Evolutionary conservation across 2,797 vertebrate genomes (phyloP).

Genomic region (Sebastes flavidus): DNA sequence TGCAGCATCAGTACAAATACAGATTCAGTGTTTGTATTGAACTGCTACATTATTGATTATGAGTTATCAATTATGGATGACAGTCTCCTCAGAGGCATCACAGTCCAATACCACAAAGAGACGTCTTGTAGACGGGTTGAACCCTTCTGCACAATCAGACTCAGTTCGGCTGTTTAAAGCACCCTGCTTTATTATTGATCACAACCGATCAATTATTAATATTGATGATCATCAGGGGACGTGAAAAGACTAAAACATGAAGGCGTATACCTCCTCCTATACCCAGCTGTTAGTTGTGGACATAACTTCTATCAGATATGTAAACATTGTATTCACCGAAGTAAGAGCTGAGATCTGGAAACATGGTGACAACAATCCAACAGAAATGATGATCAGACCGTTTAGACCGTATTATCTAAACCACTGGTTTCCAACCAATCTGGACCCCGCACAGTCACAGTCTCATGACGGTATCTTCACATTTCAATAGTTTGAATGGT

Average conservation of each 20-base stretch:
- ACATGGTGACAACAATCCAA: not conserved
- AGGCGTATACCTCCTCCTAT: slow-evolving; percentile 1
- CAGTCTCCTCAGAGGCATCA: slow-evolving; percentile 61
- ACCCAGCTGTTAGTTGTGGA: not conserved
- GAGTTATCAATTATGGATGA: slow-evolving; percentile 75
- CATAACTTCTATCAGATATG: not conserved
- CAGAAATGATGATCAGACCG: not conserved
- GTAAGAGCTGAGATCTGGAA: not conserved
- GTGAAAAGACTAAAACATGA: slow-evolving; percentile 21
- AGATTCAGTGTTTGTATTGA: slow-evolving; percentile 76
- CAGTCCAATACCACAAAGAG: slow-evolving; percentile 67
- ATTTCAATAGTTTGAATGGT: not conserved
- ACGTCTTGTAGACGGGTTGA: slow-evolving; percentile 49
- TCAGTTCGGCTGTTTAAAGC: slow-evolving; percentile 48
- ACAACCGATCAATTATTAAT: slow-evolving; percentile 59
- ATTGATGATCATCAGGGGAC: slow-evolving; percentile 49
- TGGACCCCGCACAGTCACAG: not conserved
- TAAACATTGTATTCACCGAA: not conserved
- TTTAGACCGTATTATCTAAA: not conserved
- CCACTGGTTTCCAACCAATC: not conserved
- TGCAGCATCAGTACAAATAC: slow-evolving; percentile 67
- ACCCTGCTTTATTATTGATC: slow-evolving; percentile 65
- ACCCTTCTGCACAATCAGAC: slow-evolving; percentile 52
- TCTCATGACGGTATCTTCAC: not conserved
- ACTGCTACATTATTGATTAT: slow-evolving; percentile 80